phyloP scores from a whole-genome alignment of 2,113 vertebrate species.

The Centropus bengalensis region DNA sequence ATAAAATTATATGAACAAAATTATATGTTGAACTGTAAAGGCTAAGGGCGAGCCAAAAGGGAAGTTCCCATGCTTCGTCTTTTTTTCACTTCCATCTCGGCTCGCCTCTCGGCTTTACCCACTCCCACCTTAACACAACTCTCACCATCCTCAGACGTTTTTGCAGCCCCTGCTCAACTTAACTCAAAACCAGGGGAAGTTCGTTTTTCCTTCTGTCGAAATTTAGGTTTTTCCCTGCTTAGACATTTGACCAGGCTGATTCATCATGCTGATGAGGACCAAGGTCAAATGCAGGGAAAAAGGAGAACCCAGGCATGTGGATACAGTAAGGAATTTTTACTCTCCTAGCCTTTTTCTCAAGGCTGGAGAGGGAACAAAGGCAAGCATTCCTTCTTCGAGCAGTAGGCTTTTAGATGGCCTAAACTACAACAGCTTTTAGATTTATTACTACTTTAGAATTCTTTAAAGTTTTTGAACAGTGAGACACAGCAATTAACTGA shows the following conservation, averaged over 20 bases:
- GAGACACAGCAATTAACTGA: neutral
- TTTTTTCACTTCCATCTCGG: neutral
- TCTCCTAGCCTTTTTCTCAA: neutral
- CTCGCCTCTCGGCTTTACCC: neutral
- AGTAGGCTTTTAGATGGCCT: neutral
- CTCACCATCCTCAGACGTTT: neutral
- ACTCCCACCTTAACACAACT: neutral
- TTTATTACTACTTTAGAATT: neutral
- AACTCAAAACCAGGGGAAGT: neutral
- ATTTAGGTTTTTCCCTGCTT: neutral
- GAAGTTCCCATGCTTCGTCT: neutral
- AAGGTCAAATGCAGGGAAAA: neutral
- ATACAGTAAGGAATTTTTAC: neutral
- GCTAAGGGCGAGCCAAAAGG: neutral
- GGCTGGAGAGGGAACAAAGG: neutral
- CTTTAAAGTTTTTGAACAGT: neutral
- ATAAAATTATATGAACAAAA: neutral
- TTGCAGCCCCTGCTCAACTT: neutral
- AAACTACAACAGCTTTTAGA: neutral
- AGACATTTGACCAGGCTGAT: neutral
- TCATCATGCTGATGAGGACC: neutral
- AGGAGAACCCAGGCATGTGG: neutral
- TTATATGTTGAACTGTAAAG: neutral
- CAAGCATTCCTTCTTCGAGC: neutral
- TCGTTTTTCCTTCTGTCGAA: neutral